Evolutionary conservation across 1,140 invertebrate species (phyloP), one percentile per base, ranked within the genome.

Genomic region (Drosophila kepulauana): DNA sequence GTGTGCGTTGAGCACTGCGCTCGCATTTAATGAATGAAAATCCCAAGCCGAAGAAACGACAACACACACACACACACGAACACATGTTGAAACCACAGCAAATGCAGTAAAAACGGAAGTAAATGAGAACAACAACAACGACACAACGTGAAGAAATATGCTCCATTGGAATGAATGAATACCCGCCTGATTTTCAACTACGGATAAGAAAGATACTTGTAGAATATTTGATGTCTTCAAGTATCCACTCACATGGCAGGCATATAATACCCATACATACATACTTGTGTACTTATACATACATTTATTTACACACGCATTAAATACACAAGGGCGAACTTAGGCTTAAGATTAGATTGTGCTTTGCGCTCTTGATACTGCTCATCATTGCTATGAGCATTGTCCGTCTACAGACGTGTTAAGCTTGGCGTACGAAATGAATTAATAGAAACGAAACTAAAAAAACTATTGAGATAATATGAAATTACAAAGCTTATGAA

Each of bases 21-120:
- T 76, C 71, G 57, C 71, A 71, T 88, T 88, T 89, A 88, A 88
- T 88, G 85, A 88, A 88, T 88, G 85, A 88, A 88, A 81, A 89
- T 87, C 82, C 82, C 67, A 82, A 66, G 75, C 79, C 59, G 25
- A 45, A 76, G 63, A 78, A 72, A 63, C 81, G 65, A 66, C 79
- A 74, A 82, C 70, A 90, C 30, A 20, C 58, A 48, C 28, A 78
- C 68, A 64, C 76, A 70, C 51, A 54, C 52, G 69, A 41, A 52
- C 65, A 58, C 51, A 66, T 45, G 25, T 45, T 58, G 28, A 52
- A 30, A 52, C 51, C 51, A 75, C 64, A 74, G 35, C 49, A 69
- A 62, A 69, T 73, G 69, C 69, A 73, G 74, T 79, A 75, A 68
- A 84, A 88, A 89, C 82, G 85, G 85, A 88, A 88, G 85, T 88